Evolutionary conservation across 2,888 invertebrate genomes (phyloP), one percentile per base, ranked within the genome.

Genomic region (Tricholauxania praeusta): DNA sequence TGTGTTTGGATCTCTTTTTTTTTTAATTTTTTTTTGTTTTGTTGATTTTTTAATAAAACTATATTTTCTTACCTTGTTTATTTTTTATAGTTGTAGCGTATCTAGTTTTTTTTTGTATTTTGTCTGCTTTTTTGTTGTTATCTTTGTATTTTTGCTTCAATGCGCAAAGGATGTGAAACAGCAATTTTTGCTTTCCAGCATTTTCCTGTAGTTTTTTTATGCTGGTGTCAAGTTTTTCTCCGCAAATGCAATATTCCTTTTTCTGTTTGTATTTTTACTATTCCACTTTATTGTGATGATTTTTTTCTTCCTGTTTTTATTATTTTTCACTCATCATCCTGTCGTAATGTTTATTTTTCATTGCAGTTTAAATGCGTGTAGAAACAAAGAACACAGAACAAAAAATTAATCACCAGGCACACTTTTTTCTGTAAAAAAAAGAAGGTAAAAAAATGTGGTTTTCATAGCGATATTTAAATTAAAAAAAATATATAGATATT

Each of bases 21-120:
- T 5, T 65, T 39, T 12, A 51, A 28, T 51, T 49, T 62, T 17
- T 17, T 39, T 60, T 17, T 28, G 19, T 22, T 17, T 69, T 70
- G 39, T 39, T 6, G 39, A 10, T 59, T 60, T 71, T 74, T 57
- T 53, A 53, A 32, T 66, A 48, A 53, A 67, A 67, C 0, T 39
- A 57, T 48, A 71, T 60, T 71, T 71, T 63, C 69, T 62, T 71
- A 71, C 70, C 70, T 71, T 63, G 48, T 63, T 52, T 59, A 19
- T 19, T 71, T 64, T 10, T 28, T 53, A 15, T 60, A 19, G 51
- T 59, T 48, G 22, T 32, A 49, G 32, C 14, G 17, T 12, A 17
- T 47, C 15, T 39, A 12, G n/a, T n/a, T 32, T 55, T 19, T 59
- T 14, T 19, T 39, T 39, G 3, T 57, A 22, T n/a, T 57, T 28